phyloP scores from a whole-genome alignment of 2,797 vertebrate genomes.

The Danio aesculapii region DNA sequence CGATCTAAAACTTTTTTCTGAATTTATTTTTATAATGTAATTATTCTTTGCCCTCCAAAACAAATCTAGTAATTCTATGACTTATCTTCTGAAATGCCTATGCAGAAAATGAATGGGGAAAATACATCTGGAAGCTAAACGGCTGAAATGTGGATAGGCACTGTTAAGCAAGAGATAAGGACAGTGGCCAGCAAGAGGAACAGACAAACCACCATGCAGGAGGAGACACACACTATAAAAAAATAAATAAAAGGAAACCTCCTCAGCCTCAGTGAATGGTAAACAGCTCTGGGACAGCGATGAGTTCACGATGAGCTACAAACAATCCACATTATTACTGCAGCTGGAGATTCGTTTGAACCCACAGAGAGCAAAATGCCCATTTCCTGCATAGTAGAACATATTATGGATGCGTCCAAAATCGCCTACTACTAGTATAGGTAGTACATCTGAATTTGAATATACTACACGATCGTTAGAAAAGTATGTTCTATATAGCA shows the following conservation, averaged over 20 bases:
- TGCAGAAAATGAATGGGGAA: background rate
- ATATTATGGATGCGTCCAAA: too few species aligned
- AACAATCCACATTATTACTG: slow-evolving; percentile 55
- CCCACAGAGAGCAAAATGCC: slow-evolving; percentile 25
- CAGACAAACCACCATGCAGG: background rate
- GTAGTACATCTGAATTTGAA: too few species aligned
- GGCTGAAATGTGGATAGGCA: too few species aligned
- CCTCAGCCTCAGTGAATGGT: slow-evolving; percentile 1
- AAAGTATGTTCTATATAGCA: too few species aligned
- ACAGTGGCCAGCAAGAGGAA: background rate
- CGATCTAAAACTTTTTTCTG: background rate
- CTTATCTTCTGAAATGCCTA: background rate
- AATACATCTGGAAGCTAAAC: background rate
- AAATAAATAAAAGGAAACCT: background rate
- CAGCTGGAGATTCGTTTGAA: slow-evolving; percentile 15
- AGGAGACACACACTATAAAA: background rate
- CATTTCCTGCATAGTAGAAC: slow-evolving; percentile 8
- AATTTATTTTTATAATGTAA: too few species aligned
- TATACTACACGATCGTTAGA: too few species aligned
- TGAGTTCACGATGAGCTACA: slow-evolving; percentile 29
- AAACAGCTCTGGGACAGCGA: background rate
- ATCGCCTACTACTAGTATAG: too few species aligned
- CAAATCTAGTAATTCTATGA: background rate
- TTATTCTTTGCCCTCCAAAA: too few species aligned
- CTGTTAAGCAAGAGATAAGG: background rate